Base-by-base conservation (phyloP, 2,888 invertebrate species). In the Phaedon cochleariae region DNA sequence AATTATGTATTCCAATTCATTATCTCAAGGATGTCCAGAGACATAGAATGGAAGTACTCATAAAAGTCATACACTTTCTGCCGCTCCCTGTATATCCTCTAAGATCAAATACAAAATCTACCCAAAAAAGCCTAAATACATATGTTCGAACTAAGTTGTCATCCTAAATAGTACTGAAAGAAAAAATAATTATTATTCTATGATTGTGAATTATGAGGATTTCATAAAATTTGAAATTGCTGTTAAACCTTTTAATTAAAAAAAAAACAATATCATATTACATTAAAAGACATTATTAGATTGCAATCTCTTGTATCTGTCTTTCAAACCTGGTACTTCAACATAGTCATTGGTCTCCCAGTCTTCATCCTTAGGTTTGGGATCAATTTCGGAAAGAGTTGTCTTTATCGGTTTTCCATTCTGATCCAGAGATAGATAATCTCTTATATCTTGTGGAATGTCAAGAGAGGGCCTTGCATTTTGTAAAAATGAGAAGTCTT, bases 301-400 rank as follows among this genome's bases (percentile, higher is more conserved):
- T 29, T 12, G 12, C 10, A 31, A 26, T 22, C 15, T 29, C 10
- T 53, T 59, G 31, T 62, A 62, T 45, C 62, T 63, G 21, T 69
- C 66, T 41, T 60, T 71, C 41, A 75, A 66, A 53, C 73, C 73
- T 15, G 86, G 85, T 67, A 91, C 76, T 72, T 90, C 90, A 2
- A 91, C 80, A 77, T 91, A 92, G 82, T 92, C 92, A 18, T 87
- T 80, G 41, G 89, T 89, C 76, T 88, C 88, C 91, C 91, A 91
- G 69, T 89, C 86, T 54, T 85, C 82, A 66, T 89, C 88, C 0
- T 85, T 83, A 52, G 87, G 85, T 2, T 83, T 82, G n/a, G 85
- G 77, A 34, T 84, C 81, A 0, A 85, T 86, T 1, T 87, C 86
- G 12, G 85, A 80, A n/a, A 89, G 84, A 0, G 86, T 85, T 1